Percentiles rank a stretch among this genome's conserved stretches.
Conservation (phyloP, 2,888 invertebrate species). For the Catocala sponsa region DNA sequence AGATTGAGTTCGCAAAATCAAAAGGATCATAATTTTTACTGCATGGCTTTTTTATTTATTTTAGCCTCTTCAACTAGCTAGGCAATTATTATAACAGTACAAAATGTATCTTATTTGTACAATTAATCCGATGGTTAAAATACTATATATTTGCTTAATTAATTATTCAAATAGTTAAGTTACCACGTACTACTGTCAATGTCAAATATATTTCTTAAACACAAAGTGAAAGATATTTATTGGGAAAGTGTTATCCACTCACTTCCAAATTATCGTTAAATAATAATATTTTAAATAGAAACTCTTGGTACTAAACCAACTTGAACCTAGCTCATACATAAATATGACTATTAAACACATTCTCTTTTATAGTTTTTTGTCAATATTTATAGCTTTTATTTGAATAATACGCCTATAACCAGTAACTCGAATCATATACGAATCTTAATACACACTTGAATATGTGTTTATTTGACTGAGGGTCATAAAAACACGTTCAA, state of each 20-base stretch:
- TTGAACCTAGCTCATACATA: slow-evolving; percentile 47
- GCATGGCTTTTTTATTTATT: too few species aligned
- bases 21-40: too few species aligned
- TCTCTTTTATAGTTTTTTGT: slow-evolving; percentile 45
- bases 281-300: slow-evolving; percentile 29
- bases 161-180: slow-evolving; percentile 17
- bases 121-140: too few species aligned
- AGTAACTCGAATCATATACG: slow-evolving; percentile 35
- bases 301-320: slow-evolving; percentile 13
- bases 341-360: slow-evolving; percentile 47
- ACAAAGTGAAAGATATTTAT: slow-evolving; percentile 10
- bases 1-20: too few species aligned
- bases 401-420: slow-evolving; percentile 44
- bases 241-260: slow-evolving; percentile 20
- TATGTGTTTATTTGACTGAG: slow-evolving; percentile 50
- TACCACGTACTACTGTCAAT: slow-evolving; percentile 4
- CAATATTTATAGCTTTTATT: slow-evolving; percentile 51
- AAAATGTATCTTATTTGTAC: too few species aligned
- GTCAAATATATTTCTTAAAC: background rate
- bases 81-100: too few species aligned
- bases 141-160: slow-evolving; percentile 3
- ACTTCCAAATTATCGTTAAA: slow-evolving; percentile 22
- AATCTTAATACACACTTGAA: slow-evolving; percentile 45
- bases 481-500: slow-evolving; percentile 42
- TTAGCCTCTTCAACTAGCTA: too few species aligned